Evolutionary conservation across 1,140 invertebrate genomes (phyloP).

Genomic region (Ericerus pela): DNA sequence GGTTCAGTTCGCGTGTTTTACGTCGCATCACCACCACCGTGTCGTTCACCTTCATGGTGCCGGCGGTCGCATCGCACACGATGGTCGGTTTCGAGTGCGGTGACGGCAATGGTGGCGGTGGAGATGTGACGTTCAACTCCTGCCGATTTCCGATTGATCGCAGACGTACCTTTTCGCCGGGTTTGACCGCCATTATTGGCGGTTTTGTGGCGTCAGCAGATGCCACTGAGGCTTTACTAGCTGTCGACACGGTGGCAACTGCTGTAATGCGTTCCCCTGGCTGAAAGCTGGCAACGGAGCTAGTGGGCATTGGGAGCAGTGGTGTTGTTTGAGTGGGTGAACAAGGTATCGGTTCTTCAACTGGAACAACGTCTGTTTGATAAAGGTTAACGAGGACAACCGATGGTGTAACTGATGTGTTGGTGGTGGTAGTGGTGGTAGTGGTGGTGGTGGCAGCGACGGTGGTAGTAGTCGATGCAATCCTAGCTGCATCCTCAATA

Average conservation of each 20-base stretch:
- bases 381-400: too few relatives aligned
- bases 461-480: neutral
- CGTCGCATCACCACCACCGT: slow-evolving; percentile 16
- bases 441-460: neutral
- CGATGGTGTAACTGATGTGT: too few relatives aligned
- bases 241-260: neutral
- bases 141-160: neutral
- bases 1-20: slow-evolving; percentile 15
- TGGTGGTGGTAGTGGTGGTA: too few relatives aligned
- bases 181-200: neutral
- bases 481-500: slow-evolving; percentile 13
- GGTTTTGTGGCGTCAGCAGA: neutral
- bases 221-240: too few relatives aligned
- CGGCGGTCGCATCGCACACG: slow-evolving; percentile 32
- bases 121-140: slow-evolving; percentile 7
- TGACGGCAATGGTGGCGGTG: slow-evolving; percentile 5
- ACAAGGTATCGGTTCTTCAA: neutral
- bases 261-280: neutral
- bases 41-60: slow-evolving; percentile 21
- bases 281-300: too few relatives aligned
- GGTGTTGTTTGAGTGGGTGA: too few relatives aligned
- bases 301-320: too few relatives aligned
- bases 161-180: neutral
- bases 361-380: too few relatives aligned
- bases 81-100: slow-evolving; percentile 30